Percentiles rank a stretch among this genome's conserved stretches.
Conservation (phyloP, 2,113 vertebrate genomes). For the Zosterops lateralis region DNA sequence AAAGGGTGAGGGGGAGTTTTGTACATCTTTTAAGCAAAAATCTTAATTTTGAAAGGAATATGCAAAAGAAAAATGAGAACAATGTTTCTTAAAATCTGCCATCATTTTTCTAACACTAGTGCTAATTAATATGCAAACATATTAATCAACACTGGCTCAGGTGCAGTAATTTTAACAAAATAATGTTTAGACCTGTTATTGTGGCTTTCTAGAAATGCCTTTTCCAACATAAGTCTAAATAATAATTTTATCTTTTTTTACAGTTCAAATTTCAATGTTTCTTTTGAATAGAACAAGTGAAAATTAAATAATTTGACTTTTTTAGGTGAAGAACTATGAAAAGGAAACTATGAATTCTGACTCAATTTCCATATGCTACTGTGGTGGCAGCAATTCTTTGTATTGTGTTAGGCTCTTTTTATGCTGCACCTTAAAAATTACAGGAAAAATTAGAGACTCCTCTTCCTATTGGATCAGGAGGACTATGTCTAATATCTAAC, state of each 20-base stretch:
- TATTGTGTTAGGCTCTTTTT: background rate
- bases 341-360: background rate
- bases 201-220: background rate
- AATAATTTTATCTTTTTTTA: background rate
- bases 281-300: background rate
- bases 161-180: background rate
- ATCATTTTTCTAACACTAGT: background rate
- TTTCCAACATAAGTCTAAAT: background rate
- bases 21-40: constrained; percentile 54
- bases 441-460: background rate
- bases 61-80: background rate
- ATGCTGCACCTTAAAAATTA: background rate
- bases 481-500: background rate
- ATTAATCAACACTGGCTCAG: constrained; percentile 38
- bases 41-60: constrained; percentile 31
- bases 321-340: background rate
- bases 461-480: background rate
- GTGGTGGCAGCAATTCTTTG: background rate
- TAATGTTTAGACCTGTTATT: background rate
- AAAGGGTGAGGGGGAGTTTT: background rate
- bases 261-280: background rate
- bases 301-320: background rate
- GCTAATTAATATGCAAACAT: constrained; percentile 45
- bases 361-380: background rate
- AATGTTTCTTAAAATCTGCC: background rate